Conservation (phyloP, 1,140 invertebrate species). For the Lerema accius region DNA sequence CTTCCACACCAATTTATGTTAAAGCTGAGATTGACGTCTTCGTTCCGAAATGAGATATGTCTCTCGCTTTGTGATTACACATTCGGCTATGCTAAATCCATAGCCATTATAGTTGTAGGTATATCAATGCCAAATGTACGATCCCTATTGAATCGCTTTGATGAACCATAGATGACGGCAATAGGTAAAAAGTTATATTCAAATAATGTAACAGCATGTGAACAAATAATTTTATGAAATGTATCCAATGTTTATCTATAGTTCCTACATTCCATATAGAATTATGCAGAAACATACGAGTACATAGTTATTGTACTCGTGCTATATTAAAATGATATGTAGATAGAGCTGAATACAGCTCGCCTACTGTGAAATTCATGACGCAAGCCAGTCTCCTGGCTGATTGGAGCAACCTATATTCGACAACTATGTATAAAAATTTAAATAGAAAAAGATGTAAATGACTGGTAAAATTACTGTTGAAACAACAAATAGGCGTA, state of each 20-base stretch:
- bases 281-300: not conserved
- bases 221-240: too few relatives aligned
- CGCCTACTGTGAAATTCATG: constrained; percentile 68
- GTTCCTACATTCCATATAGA: not conserved
- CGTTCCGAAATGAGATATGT: constrained; percentile 27
- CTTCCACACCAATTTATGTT: constrained; percentile 25
- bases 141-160: too few relatives aligned
- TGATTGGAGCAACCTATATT: constrained; percentile 61
- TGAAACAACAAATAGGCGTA: constrained; percentile 6
- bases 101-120: too few relatives aligned
- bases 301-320: not conserved
- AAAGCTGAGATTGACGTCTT: constrained; percentile 32
- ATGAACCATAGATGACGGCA: too few relatives aligned
- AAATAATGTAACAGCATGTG: too few relatives aligned
- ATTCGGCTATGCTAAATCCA: too few relatives aligned
- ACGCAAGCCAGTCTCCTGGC: constrained; percentile 56
- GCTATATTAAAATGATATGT: constrained; percentile 34
- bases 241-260: too few relatives aligned
- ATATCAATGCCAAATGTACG: too few relatives aligned
- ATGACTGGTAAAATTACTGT: constrained; percentile 19
- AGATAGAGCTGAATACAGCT: constrained; percentile 52
- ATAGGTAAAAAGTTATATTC: too few relatives aligned
- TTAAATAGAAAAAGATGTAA: constrained; percentile 25
- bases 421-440: constrained; percentile 43
- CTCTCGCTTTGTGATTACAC: constrained; percentile 12